These are phyloP conservation scores for Ditula angustiorana DNA, from an alignment of 2,888 invertebrate species.

Conservation along the genomic window DNA sequence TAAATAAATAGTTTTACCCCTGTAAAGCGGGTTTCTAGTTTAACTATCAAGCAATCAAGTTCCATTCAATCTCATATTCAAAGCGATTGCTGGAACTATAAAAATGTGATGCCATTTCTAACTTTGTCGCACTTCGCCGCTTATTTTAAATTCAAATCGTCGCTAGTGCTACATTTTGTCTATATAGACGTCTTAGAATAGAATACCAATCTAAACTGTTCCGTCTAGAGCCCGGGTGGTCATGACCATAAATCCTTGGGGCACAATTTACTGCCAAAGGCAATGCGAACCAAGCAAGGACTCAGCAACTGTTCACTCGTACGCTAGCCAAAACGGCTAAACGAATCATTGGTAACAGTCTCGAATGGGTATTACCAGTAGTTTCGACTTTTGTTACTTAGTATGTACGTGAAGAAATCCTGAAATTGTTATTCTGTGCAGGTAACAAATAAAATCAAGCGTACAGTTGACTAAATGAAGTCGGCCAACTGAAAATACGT, in stretches of 20 bases:
- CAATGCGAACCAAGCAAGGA: constrained; percentile 1
- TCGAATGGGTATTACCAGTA: neutral
- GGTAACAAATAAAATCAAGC: neutral
- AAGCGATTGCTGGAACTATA: neutral
- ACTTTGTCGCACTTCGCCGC: neutral
- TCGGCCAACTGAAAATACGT: neutral
- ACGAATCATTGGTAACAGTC: constrained; percentile 8
- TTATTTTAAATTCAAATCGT: neutral
- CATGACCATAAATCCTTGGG: constrained; percentile 11
- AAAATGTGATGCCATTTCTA: neutral
- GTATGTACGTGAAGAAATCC: neutral
- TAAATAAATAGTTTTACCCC: too few species aligned
- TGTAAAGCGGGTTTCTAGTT: too few species aligned
- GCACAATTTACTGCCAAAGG: constrained; percentile 13
- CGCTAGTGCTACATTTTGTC: neutral
- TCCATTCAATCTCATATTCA: too few species aligned
- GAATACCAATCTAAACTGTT: constrained; percentile 13
- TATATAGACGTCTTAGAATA: neutral
- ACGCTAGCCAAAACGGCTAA: neutral
- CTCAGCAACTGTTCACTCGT: neutral
- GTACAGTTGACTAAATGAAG: neutral
- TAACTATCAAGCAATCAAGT: too few species aligned
- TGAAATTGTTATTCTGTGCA: neutral
- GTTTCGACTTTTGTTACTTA: neutral
- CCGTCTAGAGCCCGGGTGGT: neutral